phyloP scores from a whole-genome alignment of 2,113 vertebrate species.

The Takifugu bimaculatus region DNA sequence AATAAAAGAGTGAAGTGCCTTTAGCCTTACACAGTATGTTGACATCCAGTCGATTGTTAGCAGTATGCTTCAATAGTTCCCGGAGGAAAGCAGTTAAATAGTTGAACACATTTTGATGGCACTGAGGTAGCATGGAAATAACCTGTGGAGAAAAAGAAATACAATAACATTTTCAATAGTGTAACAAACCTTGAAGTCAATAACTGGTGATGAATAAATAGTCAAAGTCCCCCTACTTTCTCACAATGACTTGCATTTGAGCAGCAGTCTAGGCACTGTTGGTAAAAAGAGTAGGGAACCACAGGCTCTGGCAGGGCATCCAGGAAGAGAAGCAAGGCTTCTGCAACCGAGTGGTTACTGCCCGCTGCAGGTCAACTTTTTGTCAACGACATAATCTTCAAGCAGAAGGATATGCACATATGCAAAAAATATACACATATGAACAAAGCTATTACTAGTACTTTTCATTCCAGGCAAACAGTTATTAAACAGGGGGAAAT shows the following conservation, averaged over 20 bases:
- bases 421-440: neutral
- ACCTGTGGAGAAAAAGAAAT: constrained; percentile 69
- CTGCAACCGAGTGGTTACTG: constrained; percentile 91
- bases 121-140: constrained; percentile 80
- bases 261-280: constrained; percentile 79
- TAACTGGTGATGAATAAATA: neutral
- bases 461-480: no score
- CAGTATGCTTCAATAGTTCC: constrained; percentile 86
- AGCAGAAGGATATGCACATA: neutral
- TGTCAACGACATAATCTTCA: constrained; percentile 51
- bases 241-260: constrained; percentile 75
- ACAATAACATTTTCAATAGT: neutral
- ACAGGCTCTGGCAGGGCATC: constrained; percentile 95
- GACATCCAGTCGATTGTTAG: constrained; percentile 85
- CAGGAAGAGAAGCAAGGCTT: constrained; percentile 91
- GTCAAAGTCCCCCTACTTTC: constrained; percentile 74
- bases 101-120: constrained; percentile 90
- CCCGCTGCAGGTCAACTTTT: constrained; percentile 72
- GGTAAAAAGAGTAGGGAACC: constrained; percentile 81
- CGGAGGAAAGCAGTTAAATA: constrained; percentile 90
- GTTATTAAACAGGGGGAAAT: no score
- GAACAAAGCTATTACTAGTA: no score
- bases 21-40: constrained; percentile 84
- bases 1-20: neutral
- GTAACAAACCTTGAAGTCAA: neutral